Conservation (phyloP, 1,140 invertebrate genomes). For the Galleria mellonella region DNA sequence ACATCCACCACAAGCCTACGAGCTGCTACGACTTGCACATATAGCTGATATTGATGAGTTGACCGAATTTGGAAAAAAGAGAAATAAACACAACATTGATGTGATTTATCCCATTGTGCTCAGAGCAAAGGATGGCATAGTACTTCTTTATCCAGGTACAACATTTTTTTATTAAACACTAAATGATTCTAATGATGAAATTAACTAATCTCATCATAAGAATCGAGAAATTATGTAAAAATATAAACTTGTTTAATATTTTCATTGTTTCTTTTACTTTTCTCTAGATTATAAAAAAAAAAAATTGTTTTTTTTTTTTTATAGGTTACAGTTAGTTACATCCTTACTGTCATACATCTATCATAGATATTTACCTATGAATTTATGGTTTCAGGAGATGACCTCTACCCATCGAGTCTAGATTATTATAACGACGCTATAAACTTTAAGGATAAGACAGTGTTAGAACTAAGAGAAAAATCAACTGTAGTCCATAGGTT, state of each 20-base stretch:
- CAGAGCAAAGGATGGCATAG: slow-evolving; percentile 41
- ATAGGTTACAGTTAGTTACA: no score
- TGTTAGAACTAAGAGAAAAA: slow-evolving; percentile 36
- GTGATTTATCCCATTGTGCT: slow-evolving; percentile 35
- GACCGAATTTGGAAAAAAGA: slow-evolving; percentile 37
- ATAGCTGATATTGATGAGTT: slow-evolving; percentile 34
- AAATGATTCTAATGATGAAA: background rate
- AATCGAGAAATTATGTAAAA: no score
- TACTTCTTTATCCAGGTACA: slow-evolving; percentile 45
- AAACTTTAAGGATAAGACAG: slow-evolving; percentile 31
- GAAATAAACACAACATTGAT: slow-evolving; percentile 33
- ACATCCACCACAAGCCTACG: slow-evolving; percentile 54
- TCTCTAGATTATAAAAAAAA: no score
- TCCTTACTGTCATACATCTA: no score
- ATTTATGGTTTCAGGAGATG: slow-evolving; percentile 46
- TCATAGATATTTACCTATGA: slow-evolving; percentile 3
- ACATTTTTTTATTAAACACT: background rate
- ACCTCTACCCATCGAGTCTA: slow-evolving; percentile 53
- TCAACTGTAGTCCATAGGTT: slow-evolving; percentile 34
- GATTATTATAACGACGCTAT: slow-evolving; percentile 30
- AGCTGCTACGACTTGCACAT: slow-evolving; percentile 35
- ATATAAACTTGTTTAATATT: no score
- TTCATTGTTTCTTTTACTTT: no score
- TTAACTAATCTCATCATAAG: no score
- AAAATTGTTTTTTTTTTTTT: no score